Percentiles rank a stretch among this genome's conserved stretches.
phyloP scores from a whole-genome alignment of 1,140 invertebrate genomes.

The Anthonomus grandis region DNA sequence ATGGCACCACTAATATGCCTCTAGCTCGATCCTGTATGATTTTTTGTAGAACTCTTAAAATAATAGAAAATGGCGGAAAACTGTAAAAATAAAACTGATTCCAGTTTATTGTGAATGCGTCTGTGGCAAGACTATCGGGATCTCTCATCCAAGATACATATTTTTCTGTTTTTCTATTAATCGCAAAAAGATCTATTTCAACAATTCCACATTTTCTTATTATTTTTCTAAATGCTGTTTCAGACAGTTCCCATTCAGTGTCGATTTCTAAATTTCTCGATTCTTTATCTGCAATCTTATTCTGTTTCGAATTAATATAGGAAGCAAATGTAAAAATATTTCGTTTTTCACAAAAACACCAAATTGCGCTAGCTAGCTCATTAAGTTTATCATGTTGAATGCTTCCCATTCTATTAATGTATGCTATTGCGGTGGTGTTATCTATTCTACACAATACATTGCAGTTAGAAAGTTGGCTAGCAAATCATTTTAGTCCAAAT shows the following conservation, averaged over 20 bases:
- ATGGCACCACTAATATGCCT: constrained; percentile 36
- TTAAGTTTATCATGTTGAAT: neutral
- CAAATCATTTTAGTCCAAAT: constrained; percentile 36
- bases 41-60: constrained; percentile 33
- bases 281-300: constrained; percentile 32
- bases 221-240: constrained; percentile 21
- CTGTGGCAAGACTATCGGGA: constrained; percentile 22
- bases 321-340: constrained; percentile 33
- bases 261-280: constrained; percentile 23
- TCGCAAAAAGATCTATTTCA: constrained; percentile 38
- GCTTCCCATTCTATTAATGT: constrained; percentile 37
- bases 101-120: constrained; percentile 40
- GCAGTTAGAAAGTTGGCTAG: constrained; percentile 7
- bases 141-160: constrained; percentile 34
- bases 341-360: constrained; percentile 38
- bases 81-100: constrained; percentile 34
- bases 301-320: constrained; percentile 33
- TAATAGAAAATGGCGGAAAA: constrained; percentile 39
- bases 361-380: constrained; percentile 19
- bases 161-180: constrained; percentile 35
- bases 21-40: constrained; percentile 33
- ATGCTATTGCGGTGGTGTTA: constrained; percentile 49
- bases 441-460: constrained; percentile 27
- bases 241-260: neutral
- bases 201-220: constrained; percentile 18